Percentiles rank a stretch among this genome's conserved stretches.
Evolutionary conservation across 2,797 vertebrate species (phyloP).

Genomic region (Hylomyscus alleni): DNA sequence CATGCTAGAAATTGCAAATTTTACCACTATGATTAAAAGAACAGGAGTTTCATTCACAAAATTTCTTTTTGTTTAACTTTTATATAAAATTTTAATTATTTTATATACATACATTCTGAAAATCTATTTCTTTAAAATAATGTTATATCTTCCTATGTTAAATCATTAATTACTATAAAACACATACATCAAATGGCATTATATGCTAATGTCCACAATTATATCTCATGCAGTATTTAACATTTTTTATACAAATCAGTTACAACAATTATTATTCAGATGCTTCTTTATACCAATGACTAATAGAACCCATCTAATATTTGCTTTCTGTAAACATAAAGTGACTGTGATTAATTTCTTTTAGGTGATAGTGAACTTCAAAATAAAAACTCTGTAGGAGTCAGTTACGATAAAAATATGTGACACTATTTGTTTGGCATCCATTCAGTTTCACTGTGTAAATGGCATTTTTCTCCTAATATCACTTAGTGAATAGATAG

Average conservation of each 20-base stretch:
- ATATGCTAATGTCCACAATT: neutral
- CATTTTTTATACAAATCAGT: slow-evolving; percentile 31
- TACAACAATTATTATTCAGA: slow-evolving; percentile 39
- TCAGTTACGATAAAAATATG: slow-evolving; percentile 18
- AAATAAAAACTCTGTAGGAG: slow-evolving; percentile 48
- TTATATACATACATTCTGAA: neutral
- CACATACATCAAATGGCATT: slow-evolving; percentile 17
- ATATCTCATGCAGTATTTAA: slow-evolving; percentile 25
- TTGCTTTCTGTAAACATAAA: slow-evolving; percentile 58
- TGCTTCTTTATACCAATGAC: neutral
- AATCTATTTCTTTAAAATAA: slow-evolving; percentile 40
- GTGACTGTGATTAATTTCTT: slow-evolving; percentile 68
- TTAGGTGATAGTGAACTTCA: slow-evolving; percentile 5
- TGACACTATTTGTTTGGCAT: slow-evolving; percentile 45
- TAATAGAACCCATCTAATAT: neutral
- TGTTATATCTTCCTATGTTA: slow-evolving; percentile 47
- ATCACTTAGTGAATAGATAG: slow-evolving; percentile 59
- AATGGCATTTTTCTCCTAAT: slow-evolving; percentile 63
- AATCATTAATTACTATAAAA: slow-evolving; percentile 55
- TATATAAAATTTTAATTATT: slow-evolving; percentile 28
- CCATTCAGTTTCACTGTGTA: slow-evolving; percentile 69
- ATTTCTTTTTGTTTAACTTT: neutral
- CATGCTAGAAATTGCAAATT: neutral
- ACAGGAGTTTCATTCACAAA: neutral
- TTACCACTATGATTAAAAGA: neutral